Evolutionary conservation across 1,140 invertebrate species (phyloP).

Genomic region (Cotesia typhae): DNA sequence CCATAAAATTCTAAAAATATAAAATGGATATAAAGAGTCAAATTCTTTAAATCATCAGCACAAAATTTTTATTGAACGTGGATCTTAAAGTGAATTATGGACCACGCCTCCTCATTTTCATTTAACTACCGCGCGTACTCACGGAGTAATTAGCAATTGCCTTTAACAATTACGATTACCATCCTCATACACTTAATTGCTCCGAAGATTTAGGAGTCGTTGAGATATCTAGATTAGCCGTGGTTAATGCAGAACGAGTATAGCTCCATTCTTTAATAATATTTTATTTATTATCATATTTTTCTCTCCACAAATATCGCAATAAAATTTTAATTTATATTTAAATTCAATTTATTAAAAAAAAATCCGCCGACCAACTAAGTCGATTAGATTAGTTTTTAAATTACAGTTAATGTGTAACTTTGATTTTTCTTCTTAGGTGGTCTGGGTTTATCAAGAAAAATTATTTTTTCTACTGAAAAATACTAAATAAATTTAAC

Average conservation of each 20-base stretch:
- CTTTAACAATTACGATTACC: slow-evolving; percentile 46
- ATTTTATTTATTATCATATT: slow-evolving; percentile 7
- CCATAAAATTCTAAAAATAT: background rate
- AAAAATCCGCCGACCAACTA: no score
- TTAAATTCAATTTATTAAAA: no score
- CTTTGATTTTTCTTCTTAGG: no score
- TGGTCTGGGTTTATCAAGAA: no score
- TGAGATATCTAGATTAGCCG: slow-evolving; percentile 40
- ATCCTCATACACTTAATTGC: slow-evolving; percentile 40
- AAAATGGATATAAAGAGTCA: background rate
- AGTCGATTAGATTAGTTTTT: no score
- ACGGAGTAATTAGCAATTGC: slow-evolving; percentile 47
- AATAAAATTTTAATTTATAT: background rate
- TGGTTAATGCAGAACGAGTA: background rate
- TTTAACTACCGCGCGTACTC: slow-evolving; percentile 33
- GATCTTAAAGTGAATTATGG: slow-evolving; percentile 42
- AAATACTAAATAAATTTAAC: no score
- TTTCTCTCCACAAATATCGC: background rate
- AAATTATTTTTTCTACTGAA: no score
- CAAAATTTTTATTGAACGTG: slow-evolving; percentile 2
- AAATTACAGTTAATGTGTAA: no score
- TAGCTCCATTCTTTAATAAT: background rate
- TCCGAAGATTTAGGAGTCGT: slow-evolving; percentile 42
- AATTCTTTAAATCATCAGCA: slow-evolving; percentile 12
- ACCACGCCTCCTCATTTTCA: slow-evolving; percentile 47